Evolutionary conservation across 2,888 invertebrate genomes (phyloP), one percentile per base, ranked within the genome.

Genomic region (Leptogaster cylindrica): DNA sequence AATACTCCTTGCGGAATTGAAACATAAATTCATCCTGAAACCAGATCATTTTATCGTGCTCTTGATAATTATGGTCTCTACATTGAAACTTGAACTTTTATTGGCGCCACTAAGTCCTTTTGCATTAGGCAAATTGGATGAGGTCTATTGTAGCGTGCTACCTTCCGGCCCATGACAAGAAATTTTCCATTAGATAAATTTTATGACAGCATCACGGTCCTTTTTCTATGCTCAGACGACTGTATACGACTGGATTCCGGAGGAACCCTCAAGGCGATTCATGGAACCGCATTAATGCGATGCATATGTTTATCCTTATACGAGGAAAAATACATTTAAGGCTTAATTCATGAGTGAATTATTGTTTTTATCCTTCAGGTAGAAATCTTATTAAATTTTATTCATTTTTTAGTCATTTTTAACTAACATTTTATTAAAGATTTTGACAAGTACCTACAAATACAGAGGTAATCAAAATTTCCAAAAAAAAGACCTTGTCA

Each of bases 141-240:
- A 39, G 20, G 55, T 55, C 36, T 55, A 55, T 55, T 55, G 39
- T 55, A 39, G 39, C 55, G 39, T 55, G 33, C 23, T 55, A 55
- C 55, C 55, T 55, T 55, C 55, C 55, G 55, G 36, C 23, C 31
- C 55, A 55, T 55, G 55, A 55, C 55, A 39, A 55, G 55, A 55
- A 55, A 55, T 55, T 55, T 55, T 55, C 55, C 55, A 39, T 55
- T 33, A 55, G 55, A 55, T 55, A 55, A 55, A 55, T 55, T 55
- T 55, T 55, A 55, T 55, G 55, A 36, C 36, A 55, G 39, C 31
- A 23, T 55, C 39, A 23, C 23, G 55, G 55, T 36, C 55, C 55
- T 23, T 55, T 46, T 55, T 39, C 36, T 36, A 23, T 36, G 31
- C 31, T 36, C 55, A 36, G 23, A 55, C 23, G 39, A 36, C 36